These are phyloP conservation scores for Thunnus albacares DNA, from an alignment of 2,797 vertebrate species.

Conservation along the genomic window DNA sequence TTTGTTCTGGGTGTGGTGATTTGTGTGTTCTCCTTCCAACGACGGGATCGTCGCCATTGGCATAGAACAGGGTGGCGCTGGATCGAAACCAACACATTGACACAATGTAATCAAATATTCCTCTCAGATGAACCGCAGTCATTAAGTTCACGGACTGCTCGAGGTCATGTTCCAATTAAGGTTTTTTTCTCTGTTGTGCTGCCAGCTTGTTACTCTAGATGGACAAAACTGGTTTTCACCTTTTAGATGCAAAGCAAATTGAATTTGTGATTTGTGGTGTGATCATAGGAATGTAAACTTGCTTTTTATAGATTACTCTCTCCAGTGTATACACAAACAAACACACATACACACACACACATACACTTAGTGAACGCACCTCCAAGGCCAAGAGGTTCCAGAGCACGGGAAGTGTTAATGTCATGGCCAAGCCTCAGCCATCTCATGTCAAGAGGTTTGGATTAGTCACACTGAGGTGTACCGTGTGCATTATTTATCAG, in stretches of 20 bases:
- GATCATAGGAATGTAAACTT: background rate
- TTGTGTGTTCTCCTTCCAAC: constrained; percentile 35
- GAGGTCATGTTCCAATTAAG: constrained; percentile 14
- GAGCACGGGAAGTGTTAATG: constrained; percentile 39
- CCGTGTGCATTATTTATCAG: constrained; percentile 82
- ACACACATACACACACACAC: background rate
- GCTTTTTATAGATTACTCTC: background rate
- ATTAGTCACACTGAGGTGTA: constrained; percentile 81
- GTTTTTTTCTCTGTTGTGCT: constrained; percentile 44
- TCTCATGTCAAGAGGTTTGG: constrained; percentile 76
- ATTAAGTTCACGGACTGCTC: constrained; percentile 21
- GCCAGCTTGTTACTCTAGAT: constrained; percentile 46
- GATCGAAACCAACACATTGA: constrained; percentile 26
- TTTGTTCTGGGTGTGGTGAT: constrained; percentile 48
- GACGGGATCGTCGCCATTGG: background rate
- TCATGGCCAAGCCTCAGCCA: constrained; percentile 55
- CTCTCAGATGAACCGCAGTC: constrained; percentile 57
- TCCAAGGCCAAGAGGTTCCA: constrained; percentile 9
- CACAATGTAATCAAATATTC: constrained; percentile 56
- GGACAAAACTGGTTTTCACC: background rate
- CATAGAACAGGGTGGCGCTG: constrained; percentile 49
- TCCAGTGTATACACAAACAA: background rate
- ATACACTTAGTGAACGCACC: background rate
- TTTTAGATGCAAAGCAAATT: constrained; percentile 6
- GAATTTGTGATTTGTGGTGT: constrained; percentile 13